These are phyloP conservation scores for Theocolax elegans DNA, from an alignment of 1,140 invertebrate genomes.

Conservation along the genomic window DNA sequence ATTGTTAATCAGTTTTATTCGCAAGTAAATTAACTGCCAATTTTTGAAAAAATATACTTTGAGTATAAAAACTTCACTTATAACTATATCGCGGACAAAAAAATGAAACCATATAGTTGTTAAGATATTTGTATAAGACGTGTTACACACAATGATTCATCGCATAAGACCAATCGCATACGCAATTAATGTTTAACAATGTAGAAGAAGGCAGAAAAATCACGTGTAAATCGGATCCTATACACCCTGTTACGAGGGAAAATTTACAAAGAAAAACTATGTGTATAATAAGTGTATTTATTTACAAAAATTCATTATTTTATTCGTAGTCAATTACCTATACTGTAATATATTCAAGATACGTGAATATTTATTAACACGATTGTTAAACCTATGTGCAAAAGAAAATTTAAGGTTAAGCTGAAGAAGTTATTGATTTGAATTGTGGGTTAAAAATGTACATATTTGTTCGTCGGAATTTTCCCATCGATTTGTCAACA, in stretches of 20 bases:
- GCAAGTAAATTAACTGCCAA: too few species aligned
- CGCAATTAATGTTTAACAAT: neutral
- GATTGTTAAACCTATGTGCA: too few species aligned
- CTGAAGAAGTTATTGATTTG: too few species aligned
- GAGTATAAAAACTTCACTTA: conserved; percentile 5
- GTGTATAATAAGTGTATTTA: conserved; percentile 2
- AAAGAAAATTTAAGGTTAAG: too few species aligned
- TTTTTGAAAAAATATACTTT: neutral
- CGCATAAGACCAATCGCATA: conserved; percentile 8
- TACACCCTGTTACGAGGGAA: neutral
- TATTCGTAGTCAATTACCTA: conserved; percentile 1
- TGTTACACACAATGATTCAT: neutral
- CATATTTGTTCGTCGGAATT: too few species aligned
- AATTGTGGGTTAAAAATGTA: too few species aligned
- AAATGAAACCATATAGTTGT: conserved; percentile 1
- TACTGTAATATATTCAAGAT: too few species aligned
- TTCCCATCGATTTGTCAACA: too few species aligned
- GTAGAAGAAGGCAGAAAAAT: neutral
- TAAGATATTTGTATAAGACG: neutral
- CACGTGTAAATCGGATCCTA: neutral
- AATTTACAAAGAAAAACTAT: conserved; percentile 4
- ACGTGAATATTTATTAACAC: too few species aligned
- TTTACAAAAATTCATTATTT: neutral
- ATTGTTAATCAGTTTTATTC: too few species aligned
- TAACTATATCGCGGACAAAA: too few species aligned